A percentile compares a stretch with the other conserved stretches of the same genome.
phyloP scores from a whole-genome alignment of 2,113 vertebrate genomes.

The Chionis minor region DNA sequence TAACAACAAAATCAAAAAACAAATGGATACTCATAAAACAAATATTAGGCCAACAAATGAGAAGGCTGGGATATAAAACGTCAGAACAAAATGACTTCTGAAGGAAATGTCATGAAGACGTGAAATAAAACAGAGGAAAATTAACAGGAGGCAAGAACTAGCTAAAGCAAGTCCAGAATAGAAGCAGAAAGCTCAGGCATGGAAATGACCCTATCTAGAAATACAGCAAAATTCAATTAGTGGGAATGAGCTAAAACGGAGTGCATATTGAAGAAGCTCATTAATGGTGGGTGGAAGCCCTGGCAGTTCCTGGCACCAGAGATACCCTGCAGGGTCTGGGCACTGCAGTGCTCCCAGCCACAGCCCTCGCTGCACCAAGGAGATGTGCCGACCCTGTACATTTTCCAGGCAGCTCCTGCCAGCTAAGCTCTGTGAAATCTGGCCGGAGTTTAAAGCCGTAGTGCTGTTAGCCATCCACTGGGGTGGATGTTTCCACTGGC shows the following conservation, averaged over 20 bases:
- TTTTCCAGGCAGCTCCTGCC: neutral
- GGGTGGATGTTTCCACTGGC: conserved; percentile 25
- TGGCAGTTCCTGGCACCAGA: neutral
- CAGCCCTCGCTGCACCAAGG: rapidly evolving
- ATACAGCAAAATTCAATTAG: neutral
- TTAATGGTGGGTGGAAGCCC: neutral
- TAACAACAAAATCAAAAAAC: neutral
- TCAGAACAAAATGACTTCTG: neutral
- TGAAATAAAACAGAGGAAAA: neutral
- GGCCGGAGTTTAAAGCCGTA: neutral
- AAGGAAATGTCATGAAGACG: neutral
- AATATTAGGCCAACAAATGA: neutral
- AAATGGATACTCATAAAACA: neutral
- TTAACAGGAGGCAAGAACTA: neutral
- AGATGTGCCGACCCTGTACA: neutral
- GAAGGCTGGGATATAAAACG: neutral
- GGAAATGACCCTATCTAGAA: neutral
- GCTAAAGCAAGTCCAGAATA: neutral
- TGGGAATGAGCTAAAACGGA: neutral
- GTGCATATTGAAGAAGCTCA: neutral
- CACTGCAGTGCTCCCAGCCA: neutral
- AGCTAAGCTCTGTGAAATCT: neutral
- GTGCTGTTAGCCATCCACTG: neutral
- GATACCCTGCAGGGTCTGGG: neutral
- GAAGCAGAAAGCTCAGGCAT: neutral